Base-by-base conservation (phyloP, 2,888 invertebrate species). In the Torymus texanus region DNA sequence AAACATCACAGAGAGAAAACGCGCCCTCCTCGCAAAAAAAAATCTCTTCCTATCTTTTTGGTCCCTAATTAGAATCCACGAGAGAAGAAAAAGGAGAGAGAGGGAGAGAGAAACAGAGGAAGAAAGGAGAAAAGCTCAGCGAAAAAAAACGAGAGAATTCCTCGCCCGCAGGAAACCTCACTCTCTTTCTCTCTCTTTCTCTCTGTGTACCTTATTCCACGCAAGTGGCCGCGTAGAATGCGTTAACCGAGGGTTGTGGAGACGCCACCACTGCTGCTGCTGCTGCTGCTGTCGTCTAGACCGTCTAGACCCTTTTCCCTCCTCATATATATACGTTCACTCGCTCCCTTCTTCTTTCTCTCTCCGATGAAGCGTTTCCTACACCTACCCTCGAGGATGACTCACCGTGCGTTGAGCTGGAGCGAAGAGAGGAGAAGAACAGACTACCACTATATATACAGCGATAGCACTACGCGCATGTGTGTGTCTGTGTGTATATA, bases 311-410 rank as follows among this genome's bases (percentile, higher is more conserved):
- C 14, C 16, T 59, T 18, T 59, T 18, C 16, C 59, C n/a, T n/a
- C n/a, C n/a, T n/a, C n/a, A n/a, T 61, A 21, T 61, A 11, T 61
- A 5, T 5, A 5, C 29, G 29, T 13, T 61, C 14, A 5, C 41
- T 62, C 41, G 24, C 41, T 61, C 13, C 29, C 29, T 56, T 10
- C 14, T n/a, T 67, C 14, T n/a, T n/a, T n/a, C 14, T 29, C 41
- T 14, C 50, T 16, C 24, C 59, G 71, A 51, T 61, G 61, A 59
- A 71, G 61, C 71, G 59, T 71, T 71, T 61, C 50, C 50, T 65
- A 63, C 63, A 41, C 63, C 65, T 13, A 65, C 51, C 51, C 41
- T 51, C 16, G 24, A 61, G 61, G 65, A 65, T 65, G 65, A 65
- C 65, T 65, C 65, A 65, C 14, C 61, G n/a, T n/a, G 11, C 61